phyloP scores from a whole-genome alignment of 2,113 vertebrate genomes.

The Vanacampus margaritifer region DNA sequence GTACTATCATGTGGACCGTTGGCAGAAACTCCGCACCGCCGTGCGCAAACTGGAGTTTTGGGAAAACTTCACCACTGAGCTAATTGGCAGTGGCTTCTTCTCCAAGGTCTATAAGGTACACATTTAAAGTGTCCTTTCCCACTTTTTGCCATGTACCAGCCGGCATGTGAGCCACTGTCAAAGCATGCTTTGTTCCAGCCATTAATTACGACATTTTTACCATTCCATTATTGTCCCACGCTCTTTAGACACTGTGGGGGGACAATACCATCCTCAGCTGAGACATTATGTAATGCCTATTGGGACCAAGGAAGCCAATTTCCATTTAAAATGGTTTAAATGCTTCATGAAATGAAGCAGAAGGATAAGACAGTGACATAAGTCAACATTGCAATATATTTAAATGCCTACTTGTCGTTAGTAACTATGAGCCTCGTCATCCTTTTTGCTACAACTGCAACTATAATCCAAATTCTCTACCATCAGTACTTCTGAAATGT shows the following conservation, averaged over 20 bases:
- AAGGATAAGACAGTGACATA: slow-evolving; percentile 17
- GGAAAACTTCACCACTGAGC: slow-evolving; percentile 81
- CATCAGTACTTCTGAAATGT: background rate
- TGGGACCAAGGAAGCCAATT: background rate
- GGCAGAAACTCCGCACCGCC: slow-evolving; percentile 82
- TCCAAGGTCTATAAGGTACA: slow-evolving; percentile 86
- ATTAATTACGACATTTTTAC: slow-evolving; percentile 60
- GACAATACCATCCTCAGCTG: slow-evolving; percentile 20
- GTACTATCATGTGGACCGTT: slow-evolving; percentile 79
- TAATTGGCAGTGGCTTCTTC: slow-evolving; percentile 85
- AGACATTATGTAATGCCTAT: slow-evolving; percentile 43
- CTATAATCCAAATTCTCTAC: background rate
- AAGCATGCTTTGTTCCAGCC: slow-evolving; percentile 42
- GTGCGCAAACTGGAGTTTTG: slow-evolving; percentile 87
- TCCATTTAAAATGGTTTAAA: slow-evolving; percentile 9
- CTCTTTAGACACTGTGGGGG: slow-evolving; percentile 23
- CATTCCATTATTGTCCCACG: slow-evolving; percentile 50
- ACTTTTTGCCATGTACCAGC: background rate
- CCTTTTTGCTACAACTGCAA: background rate
- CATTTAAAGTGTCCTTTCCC: background rate
- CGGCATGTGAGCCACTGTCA: slow-evolving; percentile 27
- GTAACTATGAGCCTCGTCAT: background rate
- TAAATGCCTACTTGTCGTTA: background rate
- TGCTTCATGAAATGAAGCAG: slow-evolving; percentile 22
- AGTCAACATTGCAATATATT: background rate